Evolutionary conservation across 2,888 invertebrate species (phyloP).

Genomic region (Microchrysa polita): DNA sequence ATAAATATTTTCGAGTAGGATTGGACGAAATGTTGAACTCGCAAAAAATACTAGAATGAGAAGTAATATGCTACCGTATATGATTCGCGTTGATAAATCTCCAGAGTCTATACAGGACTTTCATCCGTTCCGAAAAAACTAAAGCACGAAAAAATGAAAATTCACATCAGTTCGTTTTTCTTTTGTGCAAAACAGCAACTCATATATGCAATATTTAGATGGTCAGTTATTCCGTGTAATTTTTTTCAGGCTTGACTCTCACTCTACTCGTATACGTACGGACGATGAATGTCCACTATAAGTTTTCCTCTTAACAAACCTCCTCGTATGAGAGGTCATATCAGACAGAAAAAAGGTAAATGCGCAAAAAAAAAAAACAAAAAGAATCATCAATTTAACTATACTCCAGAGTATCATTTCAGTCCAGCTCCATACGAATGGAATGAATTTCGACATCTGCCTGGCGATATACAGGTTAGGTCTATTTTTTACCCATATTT

Average conservation of each 20-base stretch:
- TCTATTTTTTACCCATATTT: too few species aligned
- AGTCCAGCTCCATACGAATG: neutral
- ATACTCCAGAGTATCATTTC: conserved; percentile 28
- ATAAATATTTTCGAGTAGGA: neutral
- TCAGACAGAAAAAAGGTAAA: neutral
- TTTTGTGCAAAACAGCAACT: neutral
- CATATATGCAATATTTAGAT: conserved; percentile 17
- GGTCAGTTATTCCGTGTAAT: neutral
- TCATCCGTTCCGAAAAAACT: too few species aligned
- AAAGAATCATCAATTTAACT: conserved; percentile 29
- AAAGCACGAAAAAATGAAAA: too few species aligned
- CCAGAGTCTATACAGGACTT: too few species aligned
- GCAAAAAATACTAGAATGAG: neutral
- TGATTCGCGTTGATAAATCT: neutral
- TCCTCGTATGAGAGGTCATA: neutral
- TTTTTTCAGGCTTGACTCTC: neutral
- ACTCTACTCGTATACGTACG: neutral
- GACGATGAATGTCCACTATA: neutral
- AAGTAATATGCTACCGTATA: neutral
- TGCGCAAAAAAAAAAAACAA: too few species aligned
- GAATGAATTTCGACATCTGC: neutral
- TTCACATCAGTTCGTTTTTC: too few species aligned
- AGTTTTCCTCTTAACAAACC: neutral
- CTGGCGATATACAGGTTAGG: too few species aligned
- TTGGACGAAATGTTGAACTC: neutral